Evolutionary conservation across 2,797 vertebrate genomes (phyloP).

Genomic region (Gallinago solitaria): DNA sequence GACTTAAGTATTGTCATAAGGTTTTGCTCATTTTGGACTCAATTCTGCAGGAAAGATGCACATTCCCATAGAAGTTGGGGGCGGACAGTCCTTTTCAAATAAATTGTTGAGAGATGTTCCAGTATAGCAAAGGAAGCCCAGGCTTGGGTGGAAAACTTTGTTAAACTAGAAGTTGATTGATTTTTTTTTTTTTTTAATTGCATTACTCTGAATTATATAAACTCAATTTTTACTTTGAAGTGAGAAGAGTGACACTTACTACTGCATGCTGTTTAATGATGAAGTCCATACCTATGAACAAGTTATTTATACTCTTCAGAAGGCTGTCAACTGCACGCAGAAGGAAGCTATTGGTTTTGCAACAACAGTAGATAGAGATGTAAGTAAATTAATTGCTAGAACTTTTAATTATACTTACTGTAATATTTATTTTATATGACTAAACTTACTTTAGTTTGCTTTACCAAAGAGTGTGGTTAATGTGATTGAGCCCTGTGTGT

Average conservation of each 20-base stretch:
- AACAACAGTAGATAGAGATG: conserved; percentile 95
- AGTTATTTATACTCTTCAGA: conserved; percentile 97
- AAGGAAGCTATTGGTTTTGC: conserved; percentile 96
- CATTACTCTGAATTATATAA: background rate
- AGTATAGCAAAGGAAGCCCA: background rate
- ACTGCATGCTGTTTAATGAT: conserved; percentile 98
- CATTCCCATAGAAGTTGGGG: background rate
- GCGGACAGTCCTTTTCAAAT: background rate
- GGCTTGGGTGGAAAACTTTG: background rate
- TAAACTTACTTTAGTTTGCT: background rate
- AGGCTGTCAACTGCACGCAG: conserved; percentile 95
- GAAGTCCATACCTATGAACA: conserved; percentile 99
- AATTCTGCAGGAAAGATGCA: background rate
- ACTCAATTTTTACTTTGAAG: conserved; percentile 72
- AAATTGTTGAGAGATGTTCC: background rate
- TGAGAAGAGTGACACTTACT: conserved; percentile 88
- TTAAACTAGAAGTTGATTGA: background rate
- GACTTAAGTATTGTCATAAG: background rate
- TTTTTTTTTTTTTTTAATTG: background rate
- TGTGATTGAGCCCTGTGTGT: background rate
- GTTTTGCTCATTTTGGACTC: background rate
- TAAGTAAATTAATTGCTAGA: conserved; percentile 76
- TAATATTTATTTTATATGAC: background rate
- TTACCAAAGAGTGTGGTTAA: background rate
- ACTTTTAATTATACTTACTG: background rate